A percentile compares a stretch with the other conserved stretches of the same genome.
phyloP scores from a whole-genome alignment of 2,797 vertebrate species.

The Chloroceryle amazona region DNA sequence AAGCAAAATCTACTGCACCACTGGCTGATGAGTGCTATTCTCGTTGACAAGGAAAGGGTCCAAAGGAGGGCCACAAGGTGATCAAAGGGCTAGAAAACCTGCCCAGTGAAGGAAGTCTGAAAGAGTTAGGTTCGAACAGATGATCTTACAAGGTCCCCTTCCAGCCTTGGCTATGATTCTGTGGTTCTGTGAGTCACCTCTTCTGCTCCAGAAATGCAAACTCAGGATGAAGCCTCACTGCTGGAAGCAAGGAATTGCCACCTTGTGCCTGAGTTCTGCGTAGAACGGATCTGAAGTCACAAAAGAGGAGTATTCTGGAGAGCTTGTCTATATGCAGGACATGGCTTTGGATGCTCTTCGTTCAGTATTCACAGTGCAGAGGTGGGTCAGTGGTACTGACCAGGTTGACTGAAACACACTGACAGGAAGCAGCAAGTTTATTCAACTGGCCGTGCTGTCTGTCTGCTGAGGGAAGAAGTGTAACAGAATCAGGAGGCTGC shows the following conservation, averaged over 20 bases:
- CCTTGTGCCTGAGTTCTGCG: neutral
- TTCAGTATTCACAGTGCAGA: neutral
- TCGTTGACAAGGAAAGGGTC: too few species aligned
- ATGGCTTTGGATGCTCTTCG: neutral
- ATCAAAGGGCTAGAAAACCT: too few species aligned
- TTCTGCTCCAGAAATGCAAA: neutral
- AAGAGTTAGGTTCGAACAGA: neutral
- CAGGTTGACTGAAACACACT: neutral
- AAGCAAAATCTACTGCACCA: neutral
- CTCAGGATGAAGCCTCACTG: neutral
- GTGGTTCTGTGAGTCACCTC: neutral
- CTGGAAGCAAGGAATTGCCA: neutral
- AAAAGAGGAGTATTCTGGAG: neutral
- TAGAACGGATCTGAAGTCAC: neutral
- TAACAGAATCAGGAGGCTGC: neutral
- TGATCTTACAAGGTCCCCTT: neutral
- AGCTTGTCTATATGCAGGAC: neutral
- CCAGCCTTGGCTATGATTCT: neutral
- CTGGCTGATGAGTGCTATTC: neutral
- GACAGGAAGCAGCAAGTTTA: neutral
- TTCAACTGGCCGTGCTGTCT: neutral
- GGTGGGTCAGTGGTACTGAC: neutral
- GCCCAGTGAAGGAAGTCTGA: too few species aligned
- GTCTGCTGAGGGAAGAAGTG: neutral
- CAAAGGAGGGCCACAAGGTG: too few species aligned